A percentile compares a stretch with the other conserved stretches of the same genome.
Conservation (phyloP, 2,113 vertebrate species). For the Callochromis pleurospilus region DNA sequence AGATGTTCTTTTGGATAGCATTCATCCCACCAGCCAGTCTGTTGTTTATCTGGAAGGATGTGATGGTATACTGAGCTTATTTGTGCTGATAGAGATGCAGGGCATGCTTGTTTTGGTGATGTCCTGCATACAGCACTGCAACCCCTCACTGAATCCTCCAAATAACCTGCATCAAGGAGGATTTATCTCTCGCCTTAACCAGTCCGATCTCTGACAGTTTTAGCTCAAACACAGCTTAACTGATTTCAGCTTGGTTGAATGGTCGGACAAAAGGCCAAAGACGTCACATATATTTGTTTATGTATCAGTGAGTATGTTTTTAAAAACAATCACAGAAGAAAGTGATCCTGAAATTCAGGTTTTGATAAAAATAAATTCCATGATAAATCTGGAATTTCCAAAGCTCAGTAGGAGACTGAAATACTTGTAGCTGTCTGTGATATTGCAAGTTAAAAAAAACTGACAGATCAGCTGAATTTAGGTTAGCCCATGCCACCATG, state of each 20-base stretch:
- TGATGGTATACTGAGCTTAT: not conserved
- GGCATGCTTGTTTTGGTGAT: not conserved
- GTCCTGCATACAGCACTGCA: not conserved
- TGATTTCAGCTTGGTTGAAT: not conserved
- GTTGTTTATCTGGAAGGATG: not conserved
- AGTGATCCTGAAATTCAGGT: not conserved
- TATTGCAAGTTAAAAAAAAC: not conserved
- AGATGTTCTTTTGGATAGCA: not conserved
- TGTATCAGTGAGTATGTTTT: not conserved
- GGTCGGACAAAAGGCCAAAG: not conserved
- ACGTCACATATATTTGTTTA: not conserved
- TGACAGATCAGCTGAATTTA: not conserved
- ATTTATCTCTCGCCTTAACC: not conserved
- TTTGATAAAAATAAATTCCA: not conserved
- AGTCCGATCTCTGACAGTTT: not conserved
- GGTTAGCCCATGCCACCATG: fast-evolving
- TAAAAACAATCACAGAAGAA: not conserved
- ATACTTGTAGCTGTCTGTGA: not conserved
- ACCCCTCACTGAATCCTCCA: not conserved
- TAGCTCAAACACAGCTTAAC: not conserved
- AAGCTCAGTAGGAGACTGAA: not conserved
- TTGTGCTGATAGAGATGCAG: not conserved
- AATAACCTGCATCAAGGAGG: not conserved
- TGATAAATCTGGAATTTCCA: not conserved
- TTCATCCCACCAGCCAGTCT: not conserved